phyloP scores from a whole-genome alignment of 2,888 invertebrate genomes.

The Caenorhabditis afra region DNA sequence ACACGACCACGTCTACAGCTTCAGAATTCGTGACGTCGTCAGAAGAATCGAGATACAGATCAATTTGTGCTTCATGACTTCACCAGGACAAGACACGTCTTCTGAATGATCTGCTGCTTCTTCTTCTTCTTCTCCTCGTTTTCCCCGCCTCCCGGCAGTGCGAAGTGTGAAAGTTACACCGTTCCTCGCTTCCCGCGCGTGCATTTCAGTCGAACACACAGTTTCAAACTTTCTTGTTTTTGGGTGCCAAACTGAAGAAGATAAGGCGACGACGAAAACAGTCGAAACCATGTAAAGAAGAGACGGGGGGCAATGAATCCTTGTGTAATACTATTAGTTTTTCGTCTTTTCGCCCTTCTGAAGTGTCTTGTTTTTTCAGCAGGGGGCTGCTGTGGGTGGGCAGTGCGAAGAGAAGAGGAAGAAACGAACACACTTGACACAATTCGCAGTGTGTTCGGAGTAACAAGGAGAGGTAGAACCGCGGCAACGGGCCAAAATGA shows the following conservation, averaged over 20 bases:
- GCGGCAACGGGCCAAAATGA: background rate
- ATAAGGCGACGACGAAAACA: background rate
- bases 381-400: background rate
- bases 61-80: too few species aligned
- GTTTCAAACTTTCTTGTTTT: too few species aligned
- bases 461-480: background rate
- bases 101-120: too few species aligned
- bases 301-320: background rate
- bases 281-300: constrained; percentile 3
- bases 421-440: constrained; percentile 39
- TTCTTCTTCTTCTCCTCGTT: too few species aligned
- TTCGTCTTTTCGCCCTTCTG: constrained; percentile 10
- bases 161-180: too few species aligned
- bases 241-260: too few species aligned
- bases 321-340: constrained; percentile 40
- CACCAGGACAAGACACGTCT: too few species aligned
- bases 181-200: too few species aligned
- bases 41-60: too few species aligned
- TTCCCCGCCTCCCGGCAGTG: background rate
- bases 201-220: too few species aligned
- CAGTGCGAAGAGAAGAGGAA: constrained; percentile 1
- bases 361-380: constrained; percentile 40
- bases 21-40: too few species aligned
- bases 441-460: constrained; percentile 12
- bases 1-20: too few species aligned